Conservation (phyloP, 2,888 invertebrate genomes). For the Gerris lacustris region DNA sequence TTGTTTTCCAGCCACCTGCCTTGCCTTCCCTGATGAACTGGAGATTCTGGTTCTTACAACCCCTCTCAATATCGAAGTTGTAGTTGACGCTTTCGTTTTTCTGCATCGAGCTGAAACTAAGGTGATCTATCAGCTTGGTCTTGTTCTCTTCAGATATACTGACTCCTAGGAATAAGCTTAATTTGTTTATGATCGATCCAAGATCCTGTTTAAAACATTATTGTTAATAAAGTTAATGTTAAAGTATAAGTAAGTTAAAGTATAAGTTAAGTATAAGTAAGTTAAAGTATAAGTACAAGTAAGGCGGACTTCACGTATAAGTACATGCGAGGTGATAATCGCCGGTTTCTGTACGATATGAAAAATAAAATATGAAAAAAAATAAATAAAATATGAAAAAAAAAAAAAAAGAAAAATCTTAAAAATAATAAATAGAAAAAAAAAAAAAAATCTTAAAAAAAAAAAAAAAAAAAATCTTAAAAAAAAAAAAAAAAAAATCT, state of each 20-base stretch:
- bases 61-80: slow-evolving; percentile 35
- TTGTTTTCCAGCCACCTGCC: slow-evolving; percentile 36
- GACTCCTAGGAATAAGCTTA: slow-evolving; percentile 39
- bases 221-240: background rate
- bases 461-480: too few relatives aligned
- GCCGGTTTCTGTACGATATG: too few relatives aligned
- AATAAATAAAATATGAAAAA: too few relatives aligned
- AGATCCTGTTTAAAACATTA: slow-evolving; percentile 35
- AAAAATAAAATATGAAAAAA: too few relatives aligned
- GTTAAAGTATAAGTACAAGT: too few relatives aligned
- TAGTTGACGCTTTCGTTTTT: slow-evolving; percentile 47
- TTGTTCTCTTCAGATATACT: slow-evolving; percentile 36
- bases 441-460: too few relatives aligned
- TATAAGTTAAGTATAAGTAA: background rate
- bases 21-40: slow-evolving; percentile 42
- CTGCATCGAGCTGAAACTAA: slow-evolving; percentile 46
- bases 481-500: too few relatives aligned
- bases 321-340: too few relatives aligned
- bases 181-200: slow-evolving; percentile 36
- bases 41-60: slow-evolving; percentile 33
- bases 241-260: background rate
- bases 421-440: too few relatives aligned
- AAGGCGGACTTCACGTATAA: too few relatives aligned
- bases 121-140: slow-evolving; percentile 37
- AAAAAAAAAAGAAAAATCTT: too few relatives aligned